Evolutionary conservation across 2,797 vertebrate species (phyloP).

Genomic region (Eulemur coronatus): DNA sequence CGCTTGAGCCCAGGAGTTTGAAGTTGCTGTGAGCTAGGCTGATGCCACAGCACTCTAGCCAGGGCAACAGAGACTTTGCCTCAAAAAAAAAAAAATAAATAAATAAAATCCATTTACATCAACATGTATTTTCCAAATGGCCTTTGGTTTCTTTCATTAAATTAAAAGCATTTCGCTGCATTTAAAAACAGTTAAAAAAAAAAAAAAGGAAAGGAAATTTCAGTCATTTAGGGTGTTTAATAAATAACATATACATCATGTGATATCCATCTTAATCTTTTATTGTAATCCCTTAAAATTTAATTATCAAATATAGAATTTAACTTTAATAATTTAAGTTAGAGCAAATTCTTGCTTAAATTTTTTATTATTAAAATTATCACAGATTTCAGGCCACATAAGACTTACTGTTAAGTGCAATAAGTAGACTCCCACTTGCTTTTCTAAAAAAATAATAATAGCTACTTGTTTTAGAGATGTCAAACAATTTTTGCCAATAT

Average conservation of each 20-base stretch:
- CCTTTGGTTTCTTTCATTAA: conserved; percentile 19
- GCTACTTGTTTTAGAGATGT: neutral
- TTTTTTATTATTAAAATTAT: neutral
- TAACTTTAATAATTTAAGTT: conserved; percentile 13
- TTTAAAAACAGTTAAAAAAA: neutral
- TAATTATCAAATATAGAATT: conserved; percentile 33
- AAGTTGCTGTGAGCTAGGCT: too few species aligned
- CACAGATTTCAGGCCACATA: neutral
- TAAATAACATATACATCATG: neutral
- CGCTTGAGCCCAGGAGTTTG: too few species aligned
- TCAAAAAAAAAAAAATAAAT: too few species aligned
- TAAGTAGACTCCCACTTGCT: neutral
- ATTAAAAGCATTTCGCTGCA: neutral
- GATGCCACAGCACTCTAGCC: too few species aligned
- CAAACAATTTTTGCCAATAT: neutral
- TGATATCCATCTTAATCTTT: neutral
- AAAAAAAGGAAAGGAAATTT: conserved; percentile 35
- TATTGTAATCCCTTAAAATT: conserved; percentile 24
- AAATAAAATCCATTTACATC: neutral
- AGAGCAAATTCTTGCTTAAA: conserved; percentile 5
- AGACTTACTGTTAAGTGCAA: neutral
- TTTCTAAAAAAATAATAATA: neutral
- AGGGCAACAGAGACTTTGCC: too few species aligned
- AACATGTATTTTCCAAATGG: conserved; percentile 12
- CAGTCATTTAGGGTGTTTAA: neutral